Percentiles rank a stretch among this genome's conserved stretches.
phyloP scores from a whole-genome alignment of 2,888 invertebrate species.

The Dryocosmus kuriphilus region DNA sequence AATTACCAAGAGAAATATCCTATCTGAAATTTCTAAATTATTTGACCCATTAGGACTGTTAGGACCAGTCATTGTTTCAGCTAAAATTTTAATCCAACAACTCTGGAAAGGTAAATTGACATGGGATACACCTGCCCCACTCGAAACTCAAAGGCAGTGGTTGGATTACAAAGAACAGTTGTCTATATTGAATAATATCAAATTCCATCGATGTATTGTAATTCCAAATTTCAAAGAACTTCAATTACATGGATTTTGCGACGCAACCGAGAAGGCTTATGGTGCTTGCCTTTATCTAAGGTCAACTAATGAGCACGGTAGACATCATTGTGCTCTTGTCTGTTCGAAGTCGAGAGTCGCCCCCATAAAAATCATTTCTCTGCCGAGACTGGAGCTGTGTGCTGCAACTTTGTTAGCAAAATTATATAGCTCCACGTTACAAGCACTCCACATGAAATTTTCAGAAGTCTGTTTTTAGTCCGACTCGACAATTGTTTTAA shows the following conservation, averaged over 20 bases:
- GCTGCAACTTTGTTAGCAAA: background rate
- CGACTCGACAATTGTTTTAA: conserved; percentile 57
- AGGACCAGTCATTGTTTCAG: background rate
- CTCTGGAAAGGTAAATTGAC: background rate
- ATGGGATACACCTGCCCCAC: no score
- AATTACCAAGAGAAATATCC: background rate
- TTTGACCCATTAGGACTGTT: no score
- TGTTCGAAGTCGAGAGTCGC: no score
- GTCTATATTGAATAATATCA: background rate
- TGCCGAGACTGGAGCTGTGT: no score
- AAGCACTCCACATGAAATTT: background rate
- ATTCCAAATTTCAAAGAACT: background rate
- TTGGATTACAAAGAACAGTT: background rate
- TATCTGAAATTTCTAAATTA: no score
- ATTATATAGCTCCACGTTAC: background rate
- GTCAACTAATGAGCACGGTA: background rate
- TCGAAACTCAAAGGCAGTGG: background rate
- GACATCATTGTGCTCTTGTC: no score
- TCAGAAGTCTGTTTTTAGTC: conserved; percentile 50
- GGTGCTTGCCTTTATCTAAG: background rate
- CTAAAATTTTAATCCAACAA: background rate
- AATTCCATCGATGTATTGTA: background rate
- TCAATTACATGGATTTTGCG: background rate
- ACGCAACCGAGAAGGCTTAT: no score
- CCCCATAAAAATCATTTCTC: no score